These are phyloP conservation scores for Apamea anceps DNA, from an alignment of 2,888 invertebrate species.

Conservation along the genomic window DNA sequence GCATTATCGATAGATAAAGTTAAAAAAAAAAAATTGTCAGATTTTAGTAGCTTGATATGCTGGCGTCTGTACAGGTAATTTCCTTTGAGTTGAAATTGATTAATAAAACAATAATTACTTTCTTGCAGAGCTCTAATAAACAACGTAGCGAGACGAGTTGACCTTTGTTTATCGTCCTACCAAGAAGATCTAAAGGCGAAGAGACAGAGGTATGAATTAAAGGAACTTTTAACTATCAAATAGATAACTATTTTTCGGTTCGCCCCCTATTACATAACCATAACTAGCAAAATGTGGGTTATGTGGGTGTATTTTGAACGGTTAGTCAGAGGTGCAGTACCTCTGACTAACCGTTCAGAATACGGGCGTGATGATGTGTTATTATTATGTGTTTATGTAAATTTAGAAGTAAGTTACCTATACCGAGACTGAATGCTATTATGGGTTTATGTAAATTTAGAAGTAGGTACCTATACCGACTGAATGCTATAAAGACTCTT, in stretches of 20 bases:
- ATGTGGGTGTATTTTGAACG: not conserved
- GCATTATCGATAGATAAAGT: too few relatives aligned
- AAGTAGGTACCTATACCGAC: too few relatives aligned
- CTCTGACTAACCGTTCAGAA: not conserved
- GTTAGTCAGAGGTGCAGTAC: too few relatives aligned
- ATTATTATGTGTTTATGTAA: too few relatives aligned
- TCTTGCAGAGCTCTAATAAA: conserved; percentile 80
- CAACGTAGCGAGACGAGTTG: conserved; percentile 83
- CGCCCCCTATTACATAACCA: not conserved
- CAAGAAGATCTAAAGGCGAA: conserved; percentile 85
- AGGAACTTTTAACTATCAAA: not conserved
- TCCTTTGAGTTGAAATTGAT: not conserved
- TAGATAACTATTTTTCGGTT: not conserved
- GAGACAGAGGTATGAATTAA: conserved; percentile 75
- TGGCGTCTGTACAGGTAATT: not conserved
- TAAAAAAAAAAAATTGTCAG: too few relatives aligned
- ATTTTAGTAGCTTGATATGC: too few relatives aligned
- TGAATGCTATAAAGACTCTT: too few relatives aligned
- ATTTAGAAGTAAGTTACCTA: too few relatives aligned
- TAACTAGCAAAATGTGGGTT: not conserved
- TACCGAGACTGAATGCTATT: too few relatives aligned
- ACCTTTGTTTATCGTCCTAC: conserved; percentile 85
- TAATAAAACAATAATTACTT: not conserved
- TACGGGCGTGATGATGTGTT: not conserved
- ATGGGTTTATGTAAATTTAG: too few relatives aligned